Evolutionary conservation across 2,797 vertebrate species (phyloP).

Genomic region (Heterohyrax brucei): DNA sequence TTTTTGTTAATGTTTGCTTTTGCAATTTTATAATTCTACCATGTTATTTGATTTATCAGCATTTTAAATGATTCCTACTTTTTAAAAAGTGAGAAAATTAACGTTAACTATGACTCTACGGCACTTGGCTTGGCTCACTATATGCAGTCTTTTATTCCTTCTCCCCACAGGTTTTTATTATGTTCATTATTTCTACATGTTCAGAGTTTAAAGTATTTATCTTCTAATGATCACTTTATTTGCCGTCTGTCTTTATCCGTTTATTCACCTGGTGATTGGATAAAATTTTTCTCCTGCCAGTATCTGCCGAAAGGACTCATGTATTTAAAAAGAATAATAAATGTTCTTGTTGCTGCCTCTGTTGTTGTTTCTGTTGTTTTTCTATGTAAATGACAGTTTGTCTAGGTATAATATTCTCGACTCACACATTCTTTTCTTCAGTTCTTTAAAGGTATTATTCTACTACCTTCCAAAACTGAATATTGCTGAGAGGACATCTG

Average conservation of each 20-base stretch:
- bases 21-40: background rate
- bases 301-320: background rate
- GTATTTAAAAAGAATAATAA: background rate
- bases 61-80: background rate
- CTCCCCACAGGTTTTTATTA: background rate
- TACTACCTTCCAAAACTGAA: background rate
- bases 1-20: constrained; percentile 14
- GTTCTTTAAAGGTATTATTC: constrained; percentile 17
- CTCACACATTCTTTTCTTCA: background rate
- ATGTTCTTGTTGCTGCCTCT: background rate
- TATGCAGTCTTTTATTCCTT: background rate
- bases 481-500: background rate
- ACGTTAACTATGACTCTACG: background rate
- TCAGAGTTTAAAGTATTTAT: background rate
- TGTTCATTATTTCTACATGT: background rate
- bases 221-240: background rate
- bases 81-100: background rate
- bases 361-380: background rate
- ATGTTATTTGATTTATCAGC: background rate
- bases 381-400: background rate
- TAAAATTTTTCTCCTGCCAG: background rate
- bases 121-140: background rate
- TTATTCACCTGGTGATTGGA: background rate
- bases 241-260: background rate
- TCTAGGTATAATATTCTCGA: background rate